These are phyloP conservation scores for Drosophila quinaria DNA, from an alignment of 2,888 invertebrate genomes.

Conservation along the genomic window DNA sequence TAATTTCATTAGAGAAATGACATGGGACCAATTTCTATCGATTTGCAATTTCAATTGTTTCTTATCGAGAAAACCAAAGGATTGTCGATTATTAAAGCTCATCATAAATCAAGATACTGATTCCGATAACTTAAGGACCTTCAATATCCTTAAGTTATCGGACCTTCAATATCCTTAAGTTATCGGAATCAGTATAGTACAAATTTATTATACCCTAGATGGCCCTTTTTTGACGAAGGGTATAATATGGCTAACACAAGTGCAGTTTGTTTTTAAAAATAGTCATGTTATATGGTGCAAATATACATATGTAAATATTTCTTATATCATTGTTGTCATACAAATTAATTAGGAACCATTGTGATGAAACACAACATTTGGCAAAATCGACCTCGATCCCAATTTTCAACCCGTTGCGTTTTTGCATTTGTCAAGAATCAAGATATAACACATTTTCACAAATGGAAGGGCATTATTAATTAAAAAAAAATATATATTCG, in stretches of 20 bases:
- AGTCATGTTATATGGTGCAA: constrained; percentile 10
- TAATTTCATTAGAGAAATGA: too few species aligned
- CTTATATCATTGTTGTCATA: constrained; percentile 16
- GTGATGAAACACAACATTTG: constrained; percentile 25
- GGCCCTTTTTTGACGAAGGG: neutral
- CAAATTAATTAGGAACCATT: constrained; percentile 21
- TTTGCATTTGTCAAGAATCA: neutral
- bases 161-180: too few species aligned
- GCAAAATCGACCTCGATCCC: constrained; percentile 22
- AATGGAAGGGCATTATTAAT: neutral
- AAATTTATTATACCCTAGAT: neutral
- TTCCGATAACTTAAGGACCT: neutral
- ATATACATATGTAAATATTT: neutral
- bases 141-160: too few species aligned
- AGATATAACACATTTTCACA: constrained; percentile 3
- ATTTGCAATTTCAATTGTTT: too few species aligned
- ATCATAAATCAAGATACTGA: neutral
- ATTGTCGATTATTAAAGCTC: neutral
- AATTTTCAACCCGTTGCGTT: neutral
- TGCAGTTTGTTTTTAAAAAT: constrained; percentile 14
- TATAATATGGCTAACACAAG: constrained; percentile 1
- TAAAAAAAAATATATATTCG: neutral
- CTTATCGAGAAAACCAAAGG: neutral
- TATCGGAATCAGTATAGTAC: too few species aligned
- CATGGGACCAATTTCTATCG: too few species aligned